phyloP scores from a whole-genome alignment of 2,797 vertebrate species.

The Peromyscus attwateri region DNA sequence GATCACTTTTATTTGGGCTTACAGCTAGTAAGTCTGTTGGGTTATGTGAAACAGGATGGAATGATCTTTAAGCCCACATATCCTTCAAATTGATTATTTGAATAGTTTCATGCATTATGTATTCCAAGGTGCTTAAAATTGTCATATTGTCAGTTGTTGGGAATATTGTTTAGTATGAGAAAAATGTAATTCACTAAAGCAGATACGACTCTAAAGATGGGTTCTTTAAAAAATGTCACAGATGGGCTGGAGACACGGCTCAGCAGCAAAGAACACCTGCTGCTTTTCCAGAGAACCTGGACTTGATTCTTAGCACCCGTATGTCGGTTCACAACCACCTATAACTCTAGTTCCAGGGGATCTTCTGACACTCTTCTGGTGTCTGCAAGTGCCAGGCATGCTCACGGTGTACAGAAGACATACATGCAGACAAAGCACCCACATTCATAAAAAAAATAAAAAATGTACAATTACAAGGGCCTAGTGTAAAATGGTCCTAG shows the following conservation, averaged over 20 bases:
- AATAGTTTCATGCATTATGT: slow-evolving; percentile 62
- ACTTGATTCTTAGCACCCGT: neutral
- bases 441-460: neutral
- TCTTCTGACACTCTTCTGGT: neutral
- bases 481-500: neutral
- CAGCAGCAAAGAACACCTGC: neutral
- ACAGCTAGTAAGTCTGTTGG: slow-evolving; percentile 80
- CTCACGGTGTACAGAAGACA: neutral
- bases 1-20: slow-evolving; percentile 82
- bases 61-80: slow-evolving; percentile 75
- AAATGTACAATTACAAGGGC: neutral
- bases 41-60: slow-evolving; percentile 64
- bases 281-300: neutral
- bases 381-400: neutral
- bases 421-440: neutral
- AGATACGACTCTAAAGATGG: slow-evolving; percentile 53
- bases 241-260: too few relatives aligned
- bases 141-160: slow-evolving; percentile 62
- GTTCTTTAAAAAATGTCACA: slow-evolving; percentile 20
- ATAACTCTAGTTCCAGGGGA: neutral
- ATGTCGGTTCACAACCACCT: neutral
- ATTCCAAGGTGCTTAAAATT: slow-evolving; percentile 25
- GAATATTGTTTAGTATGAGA: slow-evolving; percentile 59
- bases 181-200: slow-evolving; percentile 54
- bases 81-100: slow-evolving; percentile 68